Evolutionary conservation across 2,113 vertebrate species (phyloP).

Genomic region (Atrichornis clamosus): DNA sequence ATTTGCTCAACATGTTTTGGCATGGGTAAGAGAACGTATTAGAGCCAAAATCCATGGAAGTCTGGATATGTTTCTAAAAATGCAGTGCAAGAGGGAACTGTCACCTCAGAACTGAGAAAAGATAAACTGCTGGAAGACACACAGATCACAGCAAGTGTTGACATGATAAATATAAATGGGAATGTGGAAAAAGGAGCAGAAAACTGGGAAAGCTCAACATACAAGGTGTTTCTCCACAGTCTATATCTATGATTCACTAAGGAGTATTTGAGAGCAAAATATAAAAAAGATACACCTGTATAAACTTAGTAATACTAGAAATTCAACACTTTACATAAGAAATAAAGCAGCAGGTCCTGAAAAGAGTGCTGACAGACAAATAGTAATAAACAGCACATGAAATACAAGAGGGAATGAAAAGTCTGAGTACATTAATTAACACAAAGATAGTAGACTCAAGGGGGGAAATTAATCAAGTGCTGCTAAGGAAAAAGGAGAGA

Average conservation of each 20-base stretch:
- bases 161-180: background rate
- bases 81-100: background rate
- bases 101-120: background rate
- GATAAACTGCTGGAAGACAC: background rate
- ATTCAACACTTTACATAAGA: background rate
- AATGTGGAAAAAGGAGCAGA: background rate
- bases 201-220: background rate
- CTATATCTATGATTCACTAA: background rate
- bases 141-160: background rate
- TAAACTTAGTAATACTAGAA: background rate
- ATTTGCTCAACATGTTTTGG: background rate
- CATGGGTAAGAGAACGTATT: background rate
- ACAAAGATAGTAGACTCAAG: background rate
- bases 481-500: background rate
- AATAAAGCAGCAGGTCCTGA: background rate
- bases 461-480: slow-evolving; percentile 1
- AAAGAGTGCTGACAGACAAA: background rate
- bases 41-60: background rate
- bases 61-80: background rate
- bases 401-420: background rate
- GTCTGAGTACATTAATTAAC: background rate
- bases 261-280: background rate
- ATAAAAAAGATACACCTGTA: background rate
- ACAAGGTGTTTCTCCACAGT: background rate
- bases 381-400: background rate